Evolutionary conservation across 1,140 invertebrate genomes (phyloP).

Genomic region (Atta texana): DNA sequence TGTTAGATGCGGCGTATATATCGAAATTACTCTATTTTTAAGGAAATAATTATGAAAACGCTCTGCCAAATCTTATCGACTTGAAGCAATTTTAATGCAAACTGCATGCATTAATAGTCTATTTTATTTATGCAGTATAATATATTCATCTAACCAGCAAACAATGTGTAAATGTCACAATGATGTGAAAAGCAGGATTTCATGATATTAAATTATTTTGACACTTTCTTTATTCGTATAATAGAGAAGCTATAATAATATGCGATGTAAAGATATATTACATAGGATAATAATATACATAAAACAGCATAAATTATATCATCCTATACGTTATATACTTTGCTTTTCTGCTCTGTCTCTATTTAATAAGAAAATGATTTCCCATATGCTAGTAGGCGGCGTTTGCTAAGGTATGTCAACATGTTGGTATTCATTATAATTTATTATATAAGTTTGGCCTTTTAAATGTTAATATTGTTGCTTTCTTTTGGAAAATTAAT

Average conservation of each 20-base stretch:
- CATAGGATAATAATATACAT: neutral
- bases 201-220: constrained; percentile 18
- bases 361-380: constrained; percentile 31
- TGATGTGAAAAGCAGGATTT: neutral
- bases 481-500: neutral
- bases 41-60: neutral
- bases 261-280: constrained; percentile 1
- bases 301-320: neutral
- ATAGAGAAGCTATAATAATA: neutral
- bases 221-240: constrained; percentile 18
- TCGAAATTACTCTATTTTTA: neutral
- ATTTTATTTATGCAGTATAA: constrained; percentile 20
- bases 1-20: no score
- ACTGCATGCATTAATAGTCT: neutral
- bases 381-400: neutral
- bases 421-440: constrained; percentile 1
- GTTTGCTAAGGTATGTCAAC: constrained; percentile 5
- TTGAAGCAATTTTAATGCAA: constrained; percentile 26
- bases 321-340: neutral
- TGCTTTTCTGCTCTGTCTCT: neutral
- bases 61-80: neutral
- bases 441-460: neutral
- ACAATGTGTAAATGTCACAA: constrained; percentile 6
- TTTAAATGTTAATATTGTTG: neutral
- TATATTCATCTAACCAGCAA: constrained; percentile 30